Base-by-base conservation (phyloP, 1,140 invertebrate species). In the Nasonia longicornis region DNA sequence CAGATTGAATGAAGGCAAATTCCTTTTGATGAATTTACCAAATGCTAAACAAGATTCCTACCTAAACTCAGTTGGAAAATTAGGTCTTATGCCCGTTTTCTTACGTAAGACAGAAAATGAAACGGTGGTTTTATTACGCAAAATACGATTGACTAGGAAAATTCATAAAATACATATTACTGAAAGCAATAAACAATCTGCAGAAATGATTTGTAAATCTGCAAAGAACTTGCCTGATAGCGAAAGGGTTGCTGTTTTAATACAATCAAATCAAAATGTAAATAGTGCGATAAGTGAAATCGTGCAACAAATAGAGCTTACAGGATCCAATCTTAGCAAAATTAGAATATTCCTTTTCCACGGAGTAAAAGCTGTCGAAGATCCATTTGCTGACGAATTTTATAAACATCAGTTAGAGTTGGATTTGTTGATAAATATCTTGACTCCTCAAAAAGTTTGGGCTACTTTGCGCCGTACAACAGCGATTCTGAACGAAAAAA, bases 361-460 rank as follows among this genome's bases (percentile, higher is more conserved):
- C 79, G 93, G 94, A 82, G 84, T 89, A 11, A 90, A 89, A 69
- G 93, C 92, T 8, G 93, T 93, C 12, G 81, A 85, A 0, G 94
- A 95, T 83, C 8, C 38, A 8, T 11, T 42, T 42, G 6, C 38
- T 10, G 85, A 93, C 82, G 88, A 58, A 16, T 91, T 95, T 22
- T 95, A 94, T 86, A 87, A 91, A 76, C 86, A 89, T 3, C 94
- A 94, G 85, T 85, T 94, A 10, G 88, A 92, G 66, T 92, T 94
- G 84, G 95, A 96, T 87, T 88, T 98, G 83, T 92, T 94, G 22
- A 90, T 96, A 67, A 97, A 97, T 88, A 92, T 97, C 58, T 58
- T 84, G 22, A 42, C 52, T 1, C 29, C 75, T 94, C 92, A 84
- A 92, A 93, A 86, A 90, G 95, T 88, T 90, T 97, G 96, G 92